These are phyloP conservation scores for Monochamus alternatus DNA, from an alignment of 2,888 invertebrate species.

Conservation along the genomic window DNA sequence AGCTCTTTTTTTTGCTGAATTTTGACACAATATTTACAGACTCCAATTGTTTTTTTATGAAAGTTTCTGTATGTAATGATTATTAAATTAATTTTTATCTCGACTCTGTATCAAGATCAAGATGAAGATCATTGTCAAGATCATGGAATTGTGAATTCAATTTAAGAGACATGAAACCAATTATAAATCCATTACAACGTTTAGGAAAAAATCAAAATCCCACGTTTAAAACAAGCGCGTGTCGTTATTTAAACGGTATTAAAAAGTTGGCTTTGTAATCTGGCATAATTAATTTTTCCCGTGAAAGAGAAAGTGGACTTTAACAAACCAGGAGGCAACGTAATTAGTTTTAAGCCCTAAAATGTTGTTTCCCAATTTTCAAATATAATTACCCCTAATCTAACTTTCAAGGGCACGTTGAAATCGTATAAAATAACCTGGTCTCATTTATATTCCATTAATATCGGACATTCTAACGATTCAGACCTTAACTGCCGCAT, in stretches of 20 bases:
- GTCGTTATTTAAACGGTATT: background rate
- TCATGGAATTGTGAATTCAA: too few relatives aligned
- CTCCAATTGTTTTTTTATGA: too few relatives aligned
- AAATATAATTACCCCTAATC: slow-evolving; percentile 3
- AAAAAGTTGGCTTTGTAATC: background rate
- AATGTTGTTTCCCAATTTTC: slow-evolving; percentile 16
- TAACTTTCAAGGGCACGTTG: slow-evolving; percentile 16
- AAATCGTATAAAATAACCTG: background rate
- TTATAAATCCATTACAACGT: background rate
- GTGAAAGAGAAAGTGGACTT: slow-evolving; percentile 15
- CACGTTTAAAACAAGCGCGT: background rate
- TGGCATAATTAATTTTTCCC: slow-evolving; percentile 19
- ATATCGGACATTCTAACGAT: background rate
- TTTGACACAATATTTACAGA: too few relatives aligned
- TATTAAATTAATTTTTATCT: too few relatives aligned
- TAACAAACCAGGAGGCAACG: slow-evolving; percentile 3
- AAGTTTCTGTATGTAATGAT: too few relatives aligned
- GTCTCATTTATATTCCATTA: slow-evolving; percentile 2
- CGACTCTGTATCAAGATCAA: too few relatives aligned
- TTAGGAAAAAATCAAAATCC: background rate
- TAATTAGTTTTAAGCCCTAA: slow-evolving; percentile 12
- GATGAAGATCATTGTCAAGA: too few relatives aligned
- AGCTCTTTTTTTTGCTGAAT: too few relatives aligned
- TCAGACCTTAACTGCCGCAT: background rate
- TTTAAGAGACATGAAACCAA: too few relatives aligned